A percentile compares a stretch with the other conserved stretches of the same genome.
These are phyloP conservation scores for Cuniculus paca DNA, from an alignment of 2,797 vertebrate species.

Conservation along the genomic window DNA sequence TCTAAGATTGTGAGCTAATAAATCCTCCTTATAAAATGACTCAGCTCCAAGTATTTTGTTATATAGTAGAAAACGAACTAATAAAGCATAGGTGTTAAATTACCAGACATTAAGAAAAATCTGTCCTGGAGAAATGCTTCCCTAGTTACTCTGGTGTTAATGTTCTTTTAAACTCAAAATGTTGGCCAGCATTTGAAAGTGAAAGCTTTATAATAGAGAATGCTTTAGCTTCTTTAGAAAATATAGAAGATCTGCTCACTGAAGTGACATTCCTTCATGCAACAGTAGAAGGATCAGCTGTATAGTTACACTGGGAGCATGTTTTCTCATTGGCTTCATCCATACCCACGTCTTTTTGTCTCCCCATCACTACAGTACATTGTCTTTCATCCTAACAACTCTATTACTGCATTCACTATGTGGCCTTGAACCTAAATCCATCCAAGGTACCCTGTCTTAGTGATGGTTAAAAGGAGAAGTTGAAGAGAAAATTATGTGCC, in stretches of 20 bases:
- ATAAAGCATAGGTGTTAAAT: not conserved
- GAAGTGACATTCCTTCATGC: not conserved
- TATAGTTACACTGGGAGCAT: not conserved
- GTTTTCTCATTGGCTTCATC: not conserved
- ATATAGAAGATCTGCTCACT: not conserved
- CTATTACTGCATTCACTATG: not conserved
- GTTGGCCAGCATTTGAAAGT: not conserved
- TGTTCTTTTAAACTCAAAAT: slow-evolving; percentile 1
- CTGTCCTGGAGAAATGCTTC: not conserved
- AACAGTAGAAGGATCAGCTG: not conserved
- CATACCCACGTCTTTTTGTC: not conserved
- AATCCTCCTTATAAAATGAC: not conserved
- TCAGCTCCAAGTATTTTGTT: not conserved
- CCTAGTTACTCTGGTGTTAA: not conserved
- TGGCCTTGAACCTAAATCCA: not conserved
- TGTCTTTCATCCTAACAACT: not conserved
- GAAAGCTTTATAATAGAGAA: not conserved
- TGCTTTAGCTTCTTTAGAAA: not conserved
- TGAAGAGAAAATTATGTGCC: not conserved
- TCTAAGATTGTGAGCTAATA: not conserved
- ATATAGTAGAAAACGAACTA: not conserved
- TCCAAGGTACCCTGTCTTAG: not conserved
- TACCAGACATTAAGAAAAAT: not conserved
- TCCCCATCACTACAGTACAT: not conserved
- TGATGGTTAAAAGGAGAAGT: not conserved